Conservation (phyloP, 1,140 invertebrate species). For the Cyclina sinensis region DNA sequence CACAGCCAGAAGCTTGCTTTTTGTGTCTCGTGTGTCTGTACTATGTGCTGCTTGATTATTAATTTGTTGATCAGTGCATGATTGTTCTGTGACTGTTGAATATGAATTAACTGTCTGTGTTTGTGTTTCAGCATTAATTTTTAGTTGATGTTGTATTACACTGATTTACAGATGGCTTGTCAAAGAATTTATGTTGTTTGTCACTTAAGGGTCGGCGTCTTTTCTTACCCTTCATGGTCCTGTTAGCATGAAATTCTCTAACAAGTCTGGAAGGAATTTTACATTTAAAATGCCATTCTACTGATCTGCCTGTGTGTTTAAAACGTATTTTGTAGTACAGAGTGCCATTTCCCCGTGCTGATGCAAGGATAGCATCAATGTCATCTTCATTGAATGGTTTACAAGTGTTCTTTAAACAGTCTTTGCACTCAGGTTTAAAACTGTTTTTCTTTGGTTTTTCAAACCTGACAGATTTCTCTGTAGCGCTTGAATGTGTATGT, state of each 20-base stretch:
- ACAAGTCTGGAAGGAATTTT: background rate
- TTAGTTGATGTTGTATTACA: too few species aligned
- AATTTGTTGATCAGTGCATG: background rate
- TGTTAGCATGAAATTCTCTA: conserved; percentile 31
- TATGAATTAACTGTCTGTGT: too few species aligned
- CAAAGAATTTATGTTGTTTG: too few species aligned
- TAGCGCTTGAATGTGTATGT: background rate
- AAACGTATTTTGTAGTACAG: background rate
- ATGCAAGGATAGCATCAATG: background rate
- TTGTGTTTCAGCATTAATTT: too few species aligned
- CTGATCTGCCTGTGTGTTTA: background rate
- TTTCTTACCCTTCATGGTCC: conserved; percentile 55
- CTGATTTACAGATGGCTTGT: background rate
- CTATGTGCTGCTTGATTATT: too few species aligned
- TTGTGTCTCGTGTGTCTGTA: too few species aligned
- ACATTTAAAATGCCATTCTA: conserved; percentile 11
- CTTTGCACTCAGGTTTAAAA: background rate
- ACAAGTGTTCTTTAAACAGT: background rate
- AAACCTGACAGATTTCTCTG: background rate
- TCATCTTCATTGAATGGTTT: background rate
- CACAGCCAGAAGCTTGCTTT: too few species aligned
- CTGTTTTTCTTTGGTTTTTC: background rate
- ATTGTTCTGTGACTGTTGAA: background rate
- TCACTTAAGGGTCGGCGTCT: conserved; percentile 1
- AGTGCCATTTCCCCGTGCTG: background rate